phyloP scores from a whole-genome alignment of 2,888 invertebrate species.

The Brachypterus glaber region DNA sequence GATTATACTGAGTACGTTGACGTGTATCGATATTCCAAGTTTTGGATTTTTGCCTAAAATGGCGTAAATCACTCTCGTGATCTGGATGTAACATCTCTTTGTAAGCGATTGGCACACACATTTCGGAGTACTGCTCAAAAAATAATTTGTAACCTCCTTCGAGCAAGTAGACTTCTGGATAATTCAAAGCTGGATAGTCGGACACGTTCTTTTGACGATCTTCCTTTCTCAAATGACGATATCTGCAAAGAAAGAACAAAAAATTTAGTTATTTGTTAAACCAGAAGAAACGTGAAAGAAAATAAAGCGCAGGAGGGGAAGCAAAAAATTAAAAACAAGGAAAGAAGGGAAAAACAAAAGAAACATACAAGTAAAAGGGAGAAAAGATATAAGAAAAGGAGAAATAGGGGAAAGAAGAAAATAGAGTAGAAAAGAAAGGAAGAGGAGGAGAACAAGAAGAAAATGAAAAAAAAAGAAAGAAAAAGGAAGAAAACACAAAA shows the following conservation, averaged over 20 bases:
- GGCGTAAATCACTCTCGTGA: slow-evolving; percentile 59
- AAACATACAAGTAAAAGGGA: too few species aligned
- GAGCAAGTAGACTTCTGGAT: slow-evolving; percentile 89
- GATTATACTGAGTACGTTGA: slow-evolving; percentile 17
- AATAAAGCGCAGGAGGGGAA: too few species aligned
- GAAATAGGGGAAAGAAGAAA: slow-evolving; percentile 2
- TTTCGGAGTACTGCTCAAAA: slow-evolving; percentile 54
- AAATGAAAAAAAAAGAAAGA: slow-evolving; percentile 7
- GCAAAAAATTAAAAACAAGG: too few species aligned
- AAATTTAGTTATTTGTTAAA: too few species aligned
- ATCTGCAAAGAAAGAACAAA: too few species aligned
- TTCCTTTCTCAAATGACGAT: slow-evolving; percentile 69
- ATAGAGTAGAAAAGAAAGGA: slow-evolving; percentile 1
- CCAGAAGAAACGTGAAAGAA: too few species aligned
- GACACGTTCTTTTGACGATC: slow-evolving; percentile 76
- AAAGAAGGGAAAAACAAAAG: too few species aligned
- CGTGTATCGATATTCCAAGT: slow-evolving; percentile 53
- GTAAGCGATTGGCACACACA: slow-evolving; percentile 68
- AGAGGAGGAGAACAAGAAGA: neutral
- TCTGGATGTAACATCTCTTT: slow-evolving; percentile 79
- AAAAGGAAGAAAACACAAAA: slow-evolving; percentile 2
- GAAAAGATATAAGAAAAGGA: too few species aligned
- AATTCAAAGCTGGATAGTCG: slow-evolving; percentile 74
- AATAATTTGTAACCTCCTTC: slow-evolving; percentile 86
- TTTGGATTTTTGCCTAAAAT: slow-evolving; percentile 69